Evolutionary conservation across 35 echinoderm and acorn worm genomes (phyloP), one percentile per base, ranked within the genome.

Genomic region (Chiridota heheva): DNA sequence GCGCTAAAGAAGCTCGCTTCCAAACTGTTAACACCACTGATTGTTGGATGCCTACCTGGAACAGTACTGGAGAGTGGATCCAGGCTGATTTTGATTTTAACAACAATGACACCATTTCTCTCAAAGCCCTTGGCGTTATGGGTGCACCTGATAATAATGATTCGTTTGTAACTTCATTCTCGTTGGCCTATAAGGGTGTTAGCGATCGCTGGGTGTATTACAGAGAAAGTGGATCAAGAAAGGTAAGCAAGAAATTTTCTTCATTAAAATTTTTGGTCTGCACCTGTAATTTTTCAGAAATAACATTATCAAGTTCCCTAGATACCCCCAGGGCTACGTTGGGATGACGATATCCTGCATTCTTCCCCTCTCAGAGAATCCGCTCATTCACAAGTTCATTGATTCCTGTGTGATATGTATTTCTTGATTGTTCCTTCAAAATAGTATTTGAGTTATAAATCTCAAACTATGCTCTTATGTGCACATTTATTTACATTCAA

Each of bases 21-120:
- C 58, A 68, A 13, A 47, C 86, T 46, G 20, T 36, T 2, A 70
- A 81, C 60, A 64, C 59, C 45, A 77, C 90, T 18, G 78, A 70
- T 30, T 93, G 90, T 63, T 93, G 90, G 90, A 83, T 87, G 71
- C 84, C 90, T 12, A 69, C 60, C 40, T 87, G 28, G 20, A 62
- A 83, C 0, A 48, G 58, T 46, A 77, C 45, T 25, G 73, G 70
- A 17, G 90, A 93, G 38, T 93, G 84, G 84, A 29, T 93, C 3
- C 78, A 82, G 48, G 74, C 88, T 6, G 78, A 58, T 18, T 53
- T 83, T 20, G 60, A 63, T n/a, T n/a, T n/a, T n/a, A n/a, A n/a
- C n/a, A n/a, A n/a, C n/a, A n/a, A n/a, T 12, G 84, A 93, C 62
- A 40, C 63, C 38, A 46, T 93, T 69, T 78, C 69, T 7, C 70